Conservation (phyloP, 2,113 vertebrate genomes). For the Peromyscus polionotus region DNA sequence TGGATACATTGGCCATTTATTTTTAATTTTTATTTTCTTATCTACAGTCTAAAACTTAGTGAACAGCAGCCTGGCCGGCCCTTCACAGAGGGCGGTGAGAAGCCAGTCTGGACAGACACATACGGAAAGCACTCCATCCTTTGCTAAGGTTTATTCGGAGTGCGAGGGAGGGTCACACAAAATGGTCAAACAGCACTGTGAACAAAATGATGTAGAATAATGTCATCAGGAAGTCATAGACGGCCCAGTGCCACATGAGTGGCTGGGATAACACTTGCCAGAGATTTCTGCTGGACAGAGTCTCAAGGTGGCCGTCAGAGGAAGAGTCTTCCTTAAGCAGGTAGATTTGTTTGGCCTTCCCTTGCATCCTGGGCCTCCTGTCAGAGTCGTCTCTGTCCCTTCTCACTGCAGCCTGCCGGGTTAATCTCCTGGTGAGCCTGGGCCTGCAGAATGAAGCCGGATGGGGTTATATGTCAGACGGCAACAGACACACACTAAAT, state of each 20-base stretch:
- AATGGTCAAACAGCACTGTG: conserved; percentile 45
- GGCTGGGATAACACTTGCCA: background rate
- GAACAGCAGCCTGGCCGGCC: too few species aligned
- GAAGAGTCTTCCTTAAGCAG: conserved; percentile 42
- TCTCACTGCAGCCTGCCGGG: background rate
- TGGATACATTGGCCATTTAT: background rate
- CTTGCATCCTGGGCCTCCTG: background rate
- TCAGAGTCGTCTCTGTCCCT: conserved; percentile 30
- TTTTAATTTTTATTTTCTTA: background rate
- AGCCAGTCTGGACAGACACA: background rate
- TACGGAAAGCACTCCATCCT: background rate
- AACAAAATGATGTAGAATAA: background rate
- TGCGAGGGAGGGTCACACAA: background rate
- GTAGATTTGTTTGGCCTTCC: conserved; percentile 9
- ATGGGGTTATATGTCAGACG: conserved; percentile 64
- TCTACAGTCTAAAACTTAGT: background rate
- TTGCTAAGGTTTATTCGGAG: conserved; percentile 37
- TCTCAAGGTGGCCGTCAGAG: fast-evolving
- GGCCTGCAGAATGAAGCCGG: conserved; percentile 62
- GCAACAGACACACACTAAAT: background rate
- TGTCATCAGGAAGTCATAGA: conserved; percentile 47
- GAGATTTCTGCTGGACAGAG: background rate
- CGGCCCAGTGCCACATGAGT: background rate
- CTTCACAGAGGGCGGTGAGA: background rate
- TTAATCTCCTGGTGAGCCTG: conserved; percentile 57